Conservation (phyloP, 2,797 vertebrate species). For the Syndactyla subalaris region DNA sequence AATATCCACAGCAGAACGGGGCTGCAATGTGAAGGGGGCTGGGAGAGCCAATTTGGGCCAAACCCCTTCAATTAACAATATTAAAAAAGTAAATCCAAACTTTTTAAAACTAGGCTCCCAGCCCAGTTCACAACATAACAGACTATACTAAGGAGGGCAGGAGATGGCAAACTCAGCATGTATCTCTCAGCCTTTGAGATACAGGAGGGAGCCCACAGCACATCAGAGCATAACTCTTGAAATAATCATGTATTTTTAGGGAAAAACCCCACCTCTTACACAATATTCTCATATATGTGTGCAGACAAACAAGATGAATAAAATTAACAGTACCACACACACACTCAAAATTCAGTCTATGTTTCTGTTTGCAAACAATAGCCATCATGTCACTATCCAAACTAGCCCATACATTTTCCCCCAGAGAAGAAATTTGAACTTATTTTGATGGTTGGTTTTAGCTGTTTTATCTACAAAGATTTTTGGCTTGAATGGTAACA, state of each 20-base stretch:
- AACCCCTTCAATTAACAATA: not conserved
- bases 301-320: not conserved
- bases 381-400: not conserved
- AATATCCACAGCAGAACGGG: not conserved
- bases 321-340: not conserved
- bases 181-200: not conserved
- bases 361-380: not conserved
- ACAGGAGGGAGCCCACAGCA: not conserved
- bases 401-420: not conserved
- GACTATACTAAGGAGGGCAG: not conserved
- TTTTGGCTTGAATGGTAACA: not conserved
- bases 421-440: not conserved
- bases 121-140: not conserved
- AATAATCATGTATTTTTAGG: not conserved
- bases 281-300: not conserved
- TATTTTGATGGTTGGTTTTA: not conserved
- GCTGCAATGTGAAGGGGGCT: not conserved
- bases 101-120: not conserved
- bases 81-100: not conserved
- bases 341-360: not conserved
- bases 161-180: not conserved
- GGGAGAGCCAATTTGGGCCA: not conserved
- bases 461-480: not conserved
- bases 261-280: not conserved
- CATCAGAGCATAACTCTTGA: not conserved